Evolutionary conservation across 2,888 invertebrate species (phyloP), one percentile per base, ranked within the genome.

Genomic region (Limnephilus auricula): DNA sequence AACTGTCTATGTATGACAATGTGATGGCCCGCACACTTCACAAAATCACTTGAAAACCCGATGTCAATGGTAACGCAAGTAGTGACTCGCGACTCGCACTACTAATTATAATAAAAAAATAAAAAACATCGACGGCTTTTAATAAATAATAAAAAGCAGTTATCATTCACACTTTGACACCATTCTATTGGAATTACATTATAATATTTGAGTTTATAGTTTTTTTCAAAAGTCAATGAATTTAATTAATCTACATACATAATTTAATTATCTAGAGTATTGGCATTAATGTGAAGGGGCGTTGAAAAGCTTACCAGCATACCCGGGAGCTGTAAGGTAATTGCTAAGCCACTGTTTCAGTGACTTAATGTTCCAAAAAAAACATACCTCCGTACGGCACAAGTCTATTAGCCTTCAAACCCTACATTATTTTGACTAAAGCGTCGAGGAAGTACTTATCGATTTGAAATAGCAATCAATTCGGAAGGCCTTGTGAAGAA

Each of bases 401-500:
- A 82, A 65, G 65, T 65, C 65, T 65, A 65, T 65, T 65, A 65
- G 65, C 65, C 65, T 65, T n/a, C 65, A 65, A 65, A 65, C 65
- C 25, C 25, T 9, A 65, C 65, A 65, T 65, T 65, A 65, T 65
- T 65, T 65, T 65, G 65, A 65, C 65, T 65, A 65, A 65, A 65
- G 65, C 65, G 65, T 65, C 25, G 65, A 65, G 65, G 34, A 82
- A 82, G 82, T 65, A 65, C 65, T 65, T 82, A 82, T 82, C 82
- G 82, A 82, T 82, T 82, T 34, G 32, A 34, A 65, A 65, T 65
- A 32, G 82, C 34, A 82, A 82, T 82, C 82, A 82, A 82, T 34
- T 82, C 82, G 82, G 82, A 25, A 32, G 32, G 34, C 82, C 82
- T 82, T 82, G 82, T 32, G 82, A 34, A 32, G 82, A 82, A 82